phyloP scores from a whole-genome alignment of 2,113 vertebrate genomes.

The Xerus inauris region DNA sequence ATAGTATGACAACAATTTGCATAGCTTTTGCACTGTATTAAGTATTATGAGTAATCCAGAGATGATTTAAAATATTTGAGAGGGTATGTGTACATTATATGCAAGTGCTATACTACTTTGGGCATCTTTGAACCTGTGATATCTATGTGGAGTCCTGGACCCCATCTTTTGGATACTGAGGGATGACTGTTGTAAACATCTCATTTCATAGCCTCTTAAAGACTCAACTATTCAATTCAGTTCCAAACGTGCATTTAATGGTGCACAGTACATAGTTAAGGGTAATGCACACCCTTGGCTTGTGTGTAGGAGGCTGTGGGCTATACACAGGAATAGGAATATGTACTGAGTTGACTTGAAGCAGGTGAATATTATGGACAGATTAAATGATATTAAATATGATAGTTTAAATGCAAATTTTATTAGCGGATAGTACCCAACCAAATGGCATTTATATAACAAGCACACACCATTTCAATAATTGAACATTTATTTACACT shows the following conservation, averaged over 20 bases:
- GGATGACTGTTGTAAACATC: neutral
- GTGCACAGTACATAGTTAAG: neutral
- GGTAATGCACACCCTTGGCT: too few relatives aligned
- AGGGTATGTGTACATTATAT: neutral
- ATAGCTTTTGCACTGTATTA: neutral
- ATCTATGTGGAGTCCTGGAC: neutral
- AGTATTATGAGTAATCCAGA: neutral
- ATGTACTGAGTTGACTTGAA: neutral
- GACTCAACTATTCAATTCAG: neutral
- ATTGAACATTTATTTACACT: neutral
- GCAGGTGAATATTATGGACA: neutral
- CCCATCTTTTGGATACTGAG: neutral
- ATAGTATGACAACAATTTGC: neutral
- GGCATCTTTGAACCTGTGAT: neutral
- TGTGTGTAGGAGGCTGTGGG: neutral
- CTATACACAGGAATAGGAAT: neutral
- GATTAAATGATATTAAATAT: slow-evolving; percentile 38
- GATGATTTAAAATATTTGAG: neutral
- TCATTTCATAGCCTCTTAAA: neutral
- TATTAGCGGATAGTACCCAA: neutral
- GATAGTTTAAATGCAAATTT: neutral
- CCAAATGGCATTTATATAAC: neutral
- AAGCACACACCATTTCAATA: neutral
- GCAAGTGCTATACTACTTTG: neutral
- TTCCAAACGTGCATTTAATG: neutral